These are phyloP conservation scores for Drosophila littoralis DNA, from an alignment of 1,140 invertebrate genomes.

Conservation along the genomic window DNA sequence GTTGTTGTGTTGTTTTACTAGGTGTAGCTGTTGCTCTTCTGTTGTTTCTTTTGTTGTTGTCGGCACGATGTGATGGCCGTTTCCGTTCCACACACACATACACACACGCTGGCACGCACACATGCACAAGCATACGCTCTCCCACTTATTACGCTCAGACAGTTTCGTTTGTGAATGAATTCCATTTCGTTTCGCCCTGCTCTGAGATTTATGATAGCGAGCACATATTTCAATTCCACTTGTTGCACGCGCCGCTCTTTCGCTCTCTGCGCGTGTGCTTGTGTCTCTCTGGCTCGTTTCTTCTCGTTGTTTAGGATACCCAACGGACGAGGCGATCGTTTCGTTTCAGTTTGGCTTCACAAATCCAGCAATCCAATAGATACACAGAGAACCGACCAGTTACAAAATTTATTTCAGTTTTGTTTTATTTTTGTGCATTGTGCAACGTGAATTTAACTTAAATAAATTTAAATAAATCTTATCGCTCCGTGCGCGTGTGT, in stretches of 20 bases:
- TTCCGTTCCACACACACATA: conserved; percentile 74
- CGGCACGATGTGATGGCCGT: conserved; percentile 79
- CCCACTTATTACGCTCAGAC: conserved; percentile 26
- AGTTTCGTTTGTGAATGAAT: conserved; percentile 78
- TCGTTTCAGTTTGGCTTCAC: conserved; percentile 83
- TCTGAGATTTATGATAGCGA: conserved; percentile 58
- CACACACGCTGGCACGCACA: conserved; percentile 4
- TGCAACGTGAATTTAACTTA: conserved; percentile 39
- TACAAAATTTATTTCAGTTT: conserved; percentile 67
- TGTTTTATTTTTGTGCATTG: conserved; percentile 53
- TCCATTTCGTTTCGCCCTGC: conserved; percentile 63
- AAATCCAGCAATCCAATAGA: conserved; percentile 83
- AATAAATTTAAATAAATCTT: conserved; percentile 64
- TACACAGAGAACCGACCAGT: conserved; percentile 74
- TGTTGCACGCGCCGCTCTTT: conserved; percentile 52
- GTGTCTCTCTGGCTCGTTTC: conserved; percentile 52
- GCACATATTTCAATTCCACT: conserved; percentile 62
- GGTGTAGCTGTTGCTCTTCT: conserved; percentile 51
- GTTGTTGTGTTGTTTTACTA: conserved; percentile 75
- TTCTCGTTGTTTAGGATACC: conserved; percentile 75
- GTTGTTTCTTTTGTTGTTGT: conserved; percentile 56
- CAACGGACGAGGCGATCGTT: conserved; percentile 71
- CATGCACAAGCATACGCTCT: conserved; percentile 16
- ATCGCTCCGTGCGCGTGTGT: conserved; percentile 9
- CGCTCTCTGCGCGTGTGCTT: conserved; percentile 4